Evolutionary conservation across 2,888 invertebrate species (phyloP), one percentile per base, ranked within the genome.

Genomic region (Timema podura): DNA sequence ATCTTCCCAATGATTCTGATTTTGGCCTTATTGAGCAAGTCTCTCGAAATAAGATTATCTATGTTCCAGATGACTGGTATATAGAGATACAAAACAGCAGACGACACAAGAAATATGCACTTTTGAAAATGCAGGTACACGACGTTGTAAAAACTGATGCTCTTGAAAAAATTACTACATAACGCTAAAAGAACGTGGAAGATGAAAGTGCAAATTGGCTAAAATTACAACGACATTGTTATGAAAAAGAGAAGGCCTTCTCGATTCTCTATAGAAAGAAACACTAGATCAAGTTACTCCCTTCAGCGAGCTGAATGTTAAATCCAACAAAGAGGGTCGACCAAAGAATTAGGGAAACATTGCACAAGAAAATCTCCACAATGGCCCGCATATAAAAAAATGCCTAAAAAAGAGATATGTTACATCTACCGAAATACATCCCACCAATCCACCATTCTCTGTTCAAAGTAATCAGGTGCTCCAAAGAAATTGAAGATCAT

Each of bases 31-130:
- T 48, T 9, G 49, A 44, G 7, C n/a, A 66, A 49, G 30, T 8
- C 9, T 16, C 30, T 30, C 44, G 30, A 7, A 8, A 51, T 48
- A 48, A 44, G 8, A 66, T 66, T 30, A 66, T 48, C 6, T 49
- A 48, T 49, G 66, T 66, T 16, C 48, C 66, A 15, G 49, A 49
- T 66, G 66, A 66, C 30, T 66, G 48, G 49, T 49, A 49, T 30
- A 16, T 30, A 10, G 30, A 16, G 66, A 49, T 66, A 48, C 8
- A 48, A 48, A 66, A 49, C 49, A 30, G 49, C 5, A 66, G 49
- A 48, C 15, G 13, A 49, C 15, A 66, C 16, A 51, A 66, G 15
- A 49, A 30, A 16, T 66, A 6, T 66, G 30, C 49, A 7, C 13
- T 48, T 9, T 16, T 49, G 16, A 49, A 15, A 66, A 66, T 66